Base-by-base conservation (phyloP, 2,113 vertebrate genomes). In the Salvelinus fontinalis region DNA sequence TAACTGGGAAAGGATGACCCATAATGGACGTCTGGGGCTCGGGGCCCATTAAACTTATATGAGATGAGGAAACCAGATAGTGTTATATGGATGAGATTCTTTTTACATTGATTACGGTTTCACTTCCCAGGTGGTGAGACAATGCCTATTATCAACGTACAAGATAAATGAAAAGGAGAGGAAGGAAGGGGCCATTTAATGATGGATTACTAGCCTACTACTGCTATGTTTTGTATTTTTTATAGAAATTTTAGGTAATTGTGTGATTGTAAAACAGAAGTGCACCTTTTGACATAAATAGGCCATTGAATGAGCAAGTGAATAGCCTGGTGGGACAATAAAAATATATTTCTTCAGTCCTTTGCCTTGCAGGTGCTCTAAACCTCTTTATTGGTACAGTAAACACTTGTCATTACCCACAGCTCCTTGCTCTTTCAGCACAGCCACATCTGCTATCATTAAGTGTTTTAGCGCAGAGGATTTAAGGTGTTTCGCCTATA, bases 371-470 rank as follows among this genome's bases (percentile, higher is more conserved):
- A 49, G 51, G 64, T 67, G 70, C 73, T 80, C 64, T 68, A 75
- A 84, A 65, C 65, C 67, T 75, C 62, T 83, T 83, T 78, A 73
- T 74, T 74, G 67, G 65, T 24, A 85, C 83, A 81, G 83, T 84
- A 69, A 85, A 73, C 9, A 73, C 24, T 8, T 48, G 51, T 4
- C 3, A 14, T 26, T 26, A 44, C 11, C 66, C 18, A 13, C n/a
- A 62, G 70, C 54, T 29, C 51, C 49, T 73, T 6, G 16, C 70
- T 62, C 31, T 75, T 66, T 75, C 31, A 78, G 68, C 73, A 2
- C 72, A 54, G 2, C 67, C 57, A n/a, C 76, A 74, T 81, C 79
- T 80, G 83, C 82, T 78, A 64, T 68, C 68, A 71, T 68, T 59
- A 57, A 51, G 66, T 48, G 68, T 76, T 44, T 76, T 27, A 68